phyloP scores from a whole-genome alignment of 2,797 vertebrate genomes.

The Simalia tracyae region DNA sequence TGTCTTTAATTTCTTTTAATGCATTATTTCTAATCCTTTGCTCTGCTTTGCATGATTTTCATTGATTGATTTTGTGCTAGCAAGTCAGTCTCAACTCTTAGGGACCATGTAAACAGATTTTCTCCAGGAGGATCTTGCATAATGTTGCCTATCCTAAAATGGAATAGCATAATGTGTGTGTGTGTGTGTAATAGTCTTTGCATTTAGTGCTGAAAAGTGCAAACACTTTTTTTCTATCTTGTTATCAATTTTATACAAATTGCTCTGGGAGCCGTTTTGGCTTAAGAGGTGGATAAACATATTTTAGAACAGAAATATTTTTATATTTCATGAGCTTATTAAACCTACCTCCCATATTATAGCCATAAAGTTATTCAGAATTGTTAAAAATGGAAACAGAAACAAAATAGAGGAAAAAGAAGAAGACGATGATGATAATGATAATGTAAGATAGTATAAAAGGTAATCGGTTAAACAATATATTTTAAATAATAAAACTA shows the following conservation, averaged over 20 bases:
- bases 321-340: neutral
- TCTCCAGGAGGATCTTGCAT: neutral
- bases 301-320: neutral
- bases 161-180: too few relatives aligned
- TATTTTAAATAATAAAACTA: neutral
- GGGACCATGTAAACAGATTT: neutral
- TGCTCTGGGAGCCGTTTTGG: neutral
- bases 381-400: neutral
- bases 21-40: neutral
- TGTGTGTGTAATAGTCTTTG: neutral
- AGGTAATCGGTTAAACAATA: neutral
- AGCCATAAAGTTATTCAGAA: neutral
- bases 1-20: neutral
- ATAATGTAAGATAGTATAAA: too few relatives aligned
- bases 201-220: neutral
- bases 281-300: neutral
- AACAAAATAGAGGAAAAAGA: neutral
- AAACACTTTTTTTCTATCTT: neutral
- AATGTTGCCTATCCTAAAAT: neutral
- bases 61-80: neutral
- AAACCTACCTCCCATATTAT: neutral
- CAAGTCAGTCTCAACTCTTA: neutral
- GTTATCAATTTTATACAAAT: neutral
- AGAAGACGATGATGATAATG: neutral
- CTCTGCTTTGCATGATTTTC: neutral